Percentiles rank a stretch among this genome's conserved stretches.
Conservation (phyloP, 2,888 invertebrate species). For the Plebejus anna region DNA sequence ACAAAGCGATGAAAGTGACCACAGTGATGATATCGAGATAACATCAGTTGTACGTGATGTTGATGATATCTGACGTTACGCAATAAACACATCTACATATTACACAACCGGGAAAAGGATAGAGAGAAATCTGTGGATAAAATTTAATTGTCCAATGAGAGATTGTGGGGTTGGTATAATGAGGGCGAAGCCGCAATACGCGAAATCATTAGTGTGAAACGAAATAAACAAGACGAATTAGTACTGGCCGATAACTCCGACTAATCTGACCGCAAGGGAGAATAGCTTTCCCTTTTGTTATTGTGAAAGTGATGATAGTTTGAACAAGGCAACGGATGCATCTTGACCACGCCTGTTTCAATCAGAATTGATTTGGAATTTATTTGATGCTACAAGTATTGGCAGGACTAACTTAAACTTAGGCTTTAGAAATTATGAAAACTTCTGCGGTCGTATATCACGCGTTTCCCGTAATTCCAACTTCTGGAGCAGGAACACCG, state of each 20-base stretch:
- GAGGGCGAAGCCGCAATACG: neutral
- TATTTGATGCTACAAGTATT: neutral
- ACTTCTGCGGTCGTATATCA: too few relatives aligned
- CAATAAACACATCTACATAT: slow-evolving; percentile 43
- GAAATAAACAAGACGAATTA: slow-evolving; percentile 72
- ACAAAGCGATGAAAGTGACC: slow-evolving; percentile 49
- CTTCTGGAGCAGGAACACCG: too few relatives aligned
- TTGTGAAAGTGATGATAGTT: slow-evolving; percentile 77
- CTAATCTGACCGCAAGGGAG: slow-evolving; percentile 76
- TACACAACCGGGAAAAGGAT: slow-evolving; percentile 26
- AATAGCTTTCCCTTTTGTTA: slow-evolving; percentile 75
- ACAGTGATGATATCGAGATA: slow-evolving; percentile 48
- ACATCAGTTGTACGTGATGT: slow-evolving; percentile 52
- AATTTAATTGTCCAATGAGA: slow-evolving; percentile 35
- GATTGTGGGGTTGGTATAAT: slow-evolving; percentile 44
- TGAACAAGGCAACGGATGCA: slow-evolving; percentile 64
- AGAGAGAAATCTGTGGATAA: slow-evolving; percentile 5
- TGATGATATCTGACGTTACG: slow-evolving; percentile 52
- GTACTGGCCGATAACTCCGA: slow-evolving; percentile 61
- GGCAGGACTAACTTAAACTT: neutral
- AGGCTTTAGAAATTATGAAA: neutral
- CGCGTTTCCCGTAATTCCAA: too few relatives aligned
- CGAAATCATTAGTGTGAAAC: slow-evolving; percentile 57
- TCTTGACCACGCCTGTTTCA: slow-evolving; percentile 51
- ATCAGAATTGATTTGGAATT: slow-evolving; percentile 34